Conservation (phyloP, 2,797 vertebrate species). For the Cossypha dichroa region DNA sequence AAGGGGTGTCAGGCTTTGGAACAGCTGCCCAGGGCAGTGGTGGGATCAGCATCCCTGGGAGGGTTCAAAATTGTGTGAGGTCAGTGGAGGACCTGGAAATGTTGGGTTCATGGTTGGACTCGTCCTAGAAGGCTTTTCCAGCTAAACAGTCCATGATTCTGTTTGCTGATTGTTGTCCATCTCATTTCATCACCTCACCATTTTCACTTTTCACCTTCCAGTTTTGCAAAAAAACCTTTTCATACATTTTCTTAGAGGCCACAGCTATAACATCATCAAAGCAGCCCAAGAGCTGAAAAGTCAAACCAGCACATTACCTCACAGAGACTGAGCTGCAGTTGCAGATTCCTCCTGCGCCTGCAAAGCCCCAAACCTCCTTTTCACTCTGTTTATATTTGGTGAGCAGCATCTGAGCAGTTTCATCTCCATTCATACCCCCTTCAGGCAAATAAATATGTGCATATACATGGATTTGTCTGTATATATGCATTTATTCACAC, state of each 20-base stretch:
- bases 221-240: background rate
- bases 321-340: background rate
- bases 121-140: background rate
- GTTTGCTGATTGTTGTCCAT: background rate
- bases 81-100: background rate
- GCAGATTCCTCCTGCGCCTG: background rate
- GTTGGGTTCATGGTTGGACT: rapidly evolving
- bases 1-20: background rate
- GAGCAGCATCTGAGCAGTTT: background rate
- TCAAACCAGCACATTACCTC: background rate
- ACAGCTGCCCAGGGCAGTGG: background rate
- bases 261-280: background rate
- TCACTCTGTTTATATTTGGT: no score
- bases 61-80: background rate
- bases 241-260: background rate
- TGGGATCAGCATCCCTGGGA: background rate
- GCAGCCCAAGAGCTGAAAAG: background rate
- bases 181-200: background rate
- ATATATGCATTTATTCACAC: background rate
- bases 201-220: rapidly evolving
- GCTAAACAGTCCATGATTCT: background rate
- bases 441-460: background rate
- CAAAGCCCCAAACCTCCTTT: background rate
- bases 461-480: background rate
- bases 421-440: background rate